Evolutionary conservation across 1,140 invertebrate genomes (phyloP), one percentile per base, ranked within the genome.

Genomic region (Lasioglossum albipes): DNA sequence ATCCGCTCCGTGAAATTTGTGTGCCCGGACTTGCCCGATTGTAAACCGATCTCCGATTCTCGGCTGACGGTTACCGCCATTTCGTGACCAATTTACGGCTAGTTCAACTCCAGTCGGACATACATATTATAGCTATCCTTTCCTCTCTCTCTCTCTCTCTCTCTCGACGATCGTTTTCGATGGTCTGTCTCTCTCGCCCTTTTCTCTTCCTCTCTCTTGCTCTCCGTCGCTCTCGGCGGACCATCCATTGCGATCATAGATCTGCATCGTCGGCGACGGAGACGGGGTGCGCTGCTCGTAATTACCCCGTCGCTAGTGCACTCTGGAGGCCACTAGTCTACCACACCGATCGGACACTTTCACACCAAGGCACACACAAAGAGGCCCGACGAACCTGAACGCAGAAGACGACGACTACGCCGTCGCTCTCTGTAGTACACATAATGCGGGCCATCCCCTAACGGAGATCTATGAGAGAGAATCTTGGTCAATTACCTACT

Each of bases 191-290:
- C 36, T 36, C 36, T 36, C 36, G 36, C 36, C 5, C 36, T 36
- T 36, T 36, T 18, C 18, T n/a, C 79, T 82, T 70, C 75, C 67
- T 64, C 22, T 83, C 36, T 31, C 9, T 61, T 22, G 22, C 12
- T 36, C 62, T 36, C 31, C 36, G 62, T 64, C 31, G 49, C 70
- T 36, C 61, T 74, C 54, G 31, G 54, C 41, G 70, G 67, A 65
- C 83, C 81, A 90, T 90, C 88, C 85, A 89, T 89, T 86, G 87
- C 88, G 84, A 89, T 88, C 91, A 80, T 88, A 90, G 89, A 91
- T 91, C 84, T 89, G 89, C 85, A 89, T 68, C 74, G 87, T 88
- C 84, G 84, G 83, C 83, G 82, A 41, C 52, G 74, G 69, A 87
- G 89, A 87, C 74, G 81, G 76, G 78, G 68, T 67, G 69, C 78